Evolutionary conservation across 2,888 invertebrate species (phyloP), one percentile per base, ranked within the genome.

Genomic region (Hydroisotoma schaefferi): DNA sequence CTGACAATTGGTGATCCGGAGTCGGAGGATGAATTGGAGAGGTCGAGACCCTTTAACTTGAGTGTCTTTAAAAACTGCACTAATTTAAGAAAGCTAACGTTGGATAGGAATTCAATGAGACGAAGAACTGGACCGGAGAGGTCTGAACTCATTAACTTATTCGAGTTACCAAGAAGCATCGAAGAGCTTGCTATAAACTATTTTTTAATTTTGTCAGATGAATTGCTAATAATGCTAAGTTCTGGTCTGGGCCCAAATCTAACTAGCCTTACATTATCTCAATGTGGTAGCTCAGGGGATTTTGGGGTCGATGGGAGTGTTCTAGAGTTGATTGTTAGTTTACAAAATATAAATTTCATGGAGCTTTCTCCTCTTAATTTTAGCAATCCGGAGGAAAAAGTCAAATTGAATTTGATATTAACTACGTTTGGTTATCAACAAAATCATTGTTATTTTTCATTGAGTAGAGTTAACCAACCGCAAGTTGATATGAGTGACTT

Each of bases 101-200:
- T 70, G 53, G 70, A 70, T 37, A 52, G 70, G 28, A 65, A 69
- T 12, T n/a, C 49, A 15, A 48, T 63, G 2, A 37, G 57, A 25
- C 27, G 67, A 25, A 44, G 70, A 51, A 26, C 55, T 1, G 49
- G 44, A 6, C 23, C 20, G 6, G 18, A 12, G 1, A 4, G 18
- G 2, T 58, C 68, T 0, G 70, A 70, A 43, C 40, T 70, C n/a
- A 66, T 69, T 27, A 68, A 70, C 54, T 48, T 70, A 23, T 67
- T 63, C 27, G 49, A 56, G 49, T 53, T 70, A 5, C 70, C 70
- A 22, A 43, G 27, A n/a, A 52, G 25, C 22, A 1, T 69, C 10
- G 56, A 65, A 10, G 70, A 70, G 29, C 47, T 70, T 28, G 67
- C 65, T 8, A 33, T 69, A 20, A 70, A 70, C 56, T 70, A 69